A percentile compares a stretch with the other conserved stretches of the same genome.
Evolutionary conservation across 1,140 invertebrate species (phyloP).

Genomic region (Temnothorax longispinosus): DNA sequence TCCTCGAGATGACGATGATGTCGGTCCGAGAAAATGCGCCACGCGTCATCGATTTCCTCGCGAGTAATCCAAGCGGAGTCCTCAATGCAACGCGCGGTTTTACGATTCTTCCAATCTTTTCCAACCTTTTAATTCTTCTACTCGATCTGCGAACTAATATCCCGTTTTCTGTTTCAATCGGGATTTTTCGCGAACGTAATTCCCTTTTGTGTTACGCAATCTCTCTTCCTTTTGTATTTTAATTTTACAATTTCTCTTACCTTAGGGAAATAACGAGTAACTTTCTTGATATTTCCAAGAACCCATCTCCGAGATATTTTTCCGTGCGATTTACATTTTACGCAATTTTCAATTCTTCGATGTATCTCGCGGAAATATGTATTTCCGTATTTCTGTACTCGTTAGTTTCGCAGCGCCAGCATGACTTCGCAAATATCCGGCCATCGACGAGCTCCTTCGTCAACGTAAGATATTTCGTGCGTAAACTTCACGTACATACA

Average conservation of each 20-base stretch:
- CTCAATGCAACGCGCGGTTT: background rate
- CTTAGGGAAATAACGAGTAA: background rate
- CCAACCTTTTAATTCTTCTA: background rate
- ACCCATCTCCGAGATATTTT: background rate
- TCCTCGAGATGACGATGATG: constrained; percentile 41
- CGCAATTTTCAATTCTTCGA: constrained; percentile 32
- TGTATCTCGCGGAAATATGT: constrained; percentile 39
- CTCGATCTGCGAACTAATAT: background rate
- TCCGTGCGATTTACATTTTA: constrained; percentile 20
- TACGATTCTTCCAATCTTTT: background rate
- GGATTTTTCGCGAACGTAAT: background rate
- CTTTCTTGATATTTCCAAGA: background rate
- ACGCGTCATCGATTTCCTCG: constrained; percentile 26
- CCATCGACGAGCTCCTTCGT: constrained; percentile 17
- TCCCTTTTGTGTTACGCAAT: background rate
- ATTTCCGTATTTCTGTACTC: constrained; percentile 33
- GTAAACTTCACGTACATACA: constrained; percentile 15
- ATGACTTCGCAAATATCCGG: constrained; percentile 41
- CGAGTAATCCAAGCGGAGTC: background rate
- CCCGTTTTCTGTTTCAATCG: background rate
- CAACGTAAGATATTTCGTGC: constrained; percentile 15
- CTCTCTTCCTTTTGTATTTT: background rate
- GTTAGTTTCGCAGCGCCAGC: constrained; percentile 24
- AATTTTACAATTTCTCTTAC: background rate
- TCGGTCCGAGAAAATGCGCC: constrained; percentile 20